phyloP scores from a whole-genome alignment of 2,888 invertebrate species.

The Koerneria pararmatus region DNA sequence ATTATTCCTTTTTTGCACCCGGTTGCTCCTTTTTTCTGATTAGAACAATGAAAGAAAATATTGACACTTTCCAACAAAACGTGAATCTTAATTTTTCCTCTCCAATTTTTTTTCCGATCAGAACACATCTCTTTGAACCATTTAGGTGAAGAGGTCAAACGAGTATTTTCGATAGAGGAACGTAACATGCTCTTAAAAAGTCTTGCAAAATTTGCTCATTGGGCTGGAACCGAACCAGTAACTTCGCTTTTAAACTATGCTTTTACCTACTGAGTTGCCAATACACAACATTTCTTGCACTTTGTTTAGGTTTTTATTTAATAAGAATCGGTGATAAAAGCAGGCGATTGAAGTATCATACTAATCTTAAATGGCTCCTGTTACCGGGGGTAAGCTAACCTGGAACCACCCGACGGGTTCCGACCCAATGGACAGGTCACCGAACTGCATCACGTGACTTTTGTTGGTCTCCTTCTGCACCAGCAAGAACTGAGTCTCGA shows the following conservation, averaged over 20 bases:
- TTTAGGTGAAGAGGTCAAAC: background rate
- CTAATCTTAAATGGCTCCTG: background rate
- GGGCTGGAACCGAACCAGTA: too few relatives aligned
- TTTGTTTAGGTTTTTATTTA: too few relatives aligned
- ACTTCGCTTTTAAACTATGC: too few relatives aligned
- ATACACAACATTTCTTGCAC: too few relatives aligned
- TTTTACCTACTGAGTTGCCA: too few relatives aligned
- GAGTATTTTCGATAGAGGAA: too few relatives aligned
- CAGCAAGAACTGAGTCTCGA: constrained; percentile 65
- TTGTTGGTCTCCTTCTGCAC: constrained; percentile 66
- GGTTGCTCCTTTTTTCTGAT: background rate
- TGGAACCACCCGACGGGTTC: constrained; percentile 61
- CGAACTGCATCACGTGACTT: constrained; percentile 66
- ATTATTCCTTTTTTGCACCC: background rate
- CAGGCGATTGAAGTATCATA: background rate
- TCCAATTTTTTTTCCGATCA: background rate
- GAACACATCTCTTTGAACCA: background rate
- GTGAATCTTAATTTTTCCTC: background rate
- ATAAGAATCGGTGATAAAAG: too few relatives aligned
- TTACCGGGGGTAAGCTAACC: constrained; percentile 39
- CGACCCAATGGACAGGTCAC: constrained; percentile 61
- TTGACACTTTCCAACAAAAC: background rate
- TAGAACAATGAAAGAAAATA: background rate
- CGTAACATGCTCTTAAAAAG: too few relatives aligned
- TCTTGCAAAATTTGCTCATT: too few relatives aligned